Evolutionary conservation across 2,113 vertebrate species (phyloP).

Genomic region (Larimichthys crocea): DNA sequence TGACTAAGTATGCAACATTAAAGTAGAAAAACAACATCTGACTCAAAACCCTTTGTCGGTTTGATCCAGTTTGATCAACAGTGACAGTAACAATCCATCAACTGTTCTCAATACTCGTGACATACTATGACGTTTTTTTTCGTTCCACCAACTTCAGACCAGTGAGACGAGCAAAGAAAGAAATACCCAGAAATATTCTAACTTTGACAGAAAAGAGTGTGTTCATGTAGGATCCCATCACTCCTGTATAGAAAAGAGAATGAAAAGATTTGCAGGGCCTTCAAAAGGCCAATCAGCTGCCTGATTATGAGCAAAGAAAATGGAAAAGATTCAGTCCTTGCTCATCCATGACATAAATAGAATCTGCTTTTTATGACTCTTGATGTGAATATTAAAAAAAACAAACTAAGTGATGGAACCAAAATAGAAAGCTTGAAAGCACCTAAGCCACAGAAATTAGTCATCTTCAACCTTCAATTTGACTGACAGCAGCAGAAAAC

Average conservation of each 20-base stretch:
- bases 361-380: neutral
- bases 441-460: too few relatives aligned
- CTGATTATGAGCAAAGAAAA: neutral
- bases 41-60: neutral
- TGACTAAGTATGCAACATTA: neutral
- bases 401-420: neutral
- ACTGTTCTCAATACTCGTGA: too few relatives aligned
- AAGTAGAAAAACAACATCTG: neutral
- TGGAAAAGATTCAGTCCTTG: neutral
- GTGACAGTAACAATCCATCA: neutral
- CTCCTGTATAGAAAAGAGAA: too few relatives aligned
- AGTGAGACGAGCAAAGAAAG: neutral
- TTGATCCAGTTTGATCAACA: neutral
- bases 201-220: neutral
- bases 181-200: too few relatives aligned
- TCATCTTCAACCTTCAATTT: constrained; percentile 11
- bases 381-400: neutral
- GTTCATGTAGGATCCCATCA: neutral
- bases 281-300: neutral
- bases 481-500: neutral
- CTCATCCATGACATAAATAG: neutral
- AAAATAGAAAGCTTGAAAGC: neutral
- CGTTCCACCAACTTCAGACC: too few relatives aligned
- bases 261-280: neutral
- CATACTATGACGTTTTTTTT: too few relatives aligned